Percentiles rank a stretch among this genome's conserved stretches.
These are phyloP conservation scores for Aplocera efformata DNA, from an alignment of 2,888 invertebrate genomes.

Conservation along the genomic window DNA sequence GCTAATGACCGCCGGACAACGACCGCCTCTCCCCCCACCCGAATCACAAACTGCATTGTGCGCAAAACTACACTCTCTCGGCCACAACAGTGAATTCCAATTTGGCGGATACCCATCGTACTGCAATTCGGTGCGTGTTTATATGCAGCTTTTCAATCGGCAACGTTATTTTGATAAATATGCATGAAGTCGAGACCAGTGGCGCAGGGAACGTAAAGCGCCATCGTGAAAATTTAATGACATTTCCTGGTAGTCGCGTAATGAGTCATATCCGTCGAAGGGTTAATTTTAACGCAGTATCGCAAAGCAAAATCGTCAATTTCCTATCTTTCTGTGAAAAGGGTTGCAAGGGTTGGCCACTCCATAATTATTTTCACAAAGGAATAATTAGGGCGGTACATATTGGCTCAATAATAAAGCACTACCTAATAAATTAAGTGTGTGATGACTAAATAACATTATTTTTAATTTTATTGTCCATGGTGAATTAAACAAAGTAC, in stretches of 20 bases:
- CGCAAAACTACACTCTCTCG: slow-evolving; percentile 67
- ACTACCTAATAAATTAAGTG: not conserved
- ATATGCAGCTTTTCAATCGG: slow-evolving; percentile 79
- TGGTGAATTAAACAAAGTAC: too few relatives aligned
- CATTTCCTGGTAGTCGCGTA: slow-evolving; percentile 73
- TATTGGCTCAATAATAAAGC: slow-evolving; percentile 10
- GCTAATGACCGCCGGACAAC: slow-evolving; percentile 72
- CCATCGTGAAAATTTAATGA: slow-evolving; percentile 79
- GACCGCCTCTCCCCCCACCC: slow-evolving; percentile 55
- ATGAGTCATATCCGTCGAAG: slow-evolving; percentile 77
- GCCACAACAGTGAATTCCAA: slow-evolving; percentile 65
- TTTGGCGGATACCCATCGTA: slow-evolving; percentile 49
- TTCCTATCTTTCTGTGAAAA: slow-evolving; percentile 48
- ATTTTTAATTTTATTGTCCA: too few relatives aligned
- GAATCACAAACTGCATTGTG: slow-evolving; percentile 52
- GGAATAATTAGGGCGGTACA: slow-evolving; percentile 25
- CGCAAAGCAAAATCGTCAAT: slow-evolving; percentile 60
- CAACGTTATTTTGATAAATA: slow-evolving; percentile 79
- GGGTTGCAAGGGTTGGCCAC: slow-evolving; percentile 33
- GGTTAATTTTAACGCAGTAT: slow-evolving; percentile 73
- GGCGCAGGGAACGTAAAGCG: slow-evolving; percentile 72
- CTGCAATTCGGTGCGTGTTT: slow-evolving; percentile 73
- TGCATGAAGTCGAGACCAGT: slow-evolving; percentile 75
- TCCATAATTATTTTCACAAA: slow-evolving; percentile 34
- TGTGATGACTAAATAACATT: too few relatives aligned